phyloP scores from a whole-genome alignment of 2,797 vertebrate genomes.

The Streptopelia turtur region DNA sequence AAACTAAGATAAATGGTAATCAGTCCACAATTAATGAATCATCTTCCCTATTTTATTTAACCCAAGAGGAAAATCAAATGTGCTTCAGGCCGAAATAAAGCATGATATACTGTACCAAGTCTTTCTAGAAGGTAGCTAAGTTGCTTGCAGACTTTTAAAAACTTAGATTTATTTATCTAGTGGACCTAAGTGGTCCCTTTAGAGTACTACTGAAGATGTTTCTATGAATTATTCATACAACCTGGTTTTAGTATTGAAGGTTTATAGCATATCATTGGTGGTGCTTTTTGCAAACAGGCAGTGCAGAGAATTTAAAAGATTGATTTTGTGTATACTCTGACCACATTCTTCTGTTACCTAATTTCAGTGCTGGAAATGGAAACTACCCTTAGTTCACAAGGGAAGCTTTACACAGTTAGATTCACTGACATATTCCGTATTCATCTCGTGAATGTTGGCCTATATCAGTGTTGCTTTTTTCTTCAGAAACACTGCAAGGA shows the following conservation, averaged over 20 bases:
- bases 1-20: background rate
- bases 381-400: background rate
- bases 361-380: slow-evolving; percentile 23
- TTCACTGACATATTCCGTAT: background rate
- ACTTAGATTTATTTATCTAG: background rate
- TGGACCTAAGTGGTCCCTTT: background rate
- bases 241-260: slow-evolving; percentile 11
- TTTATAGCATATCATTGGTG: background rate
- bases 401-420: background rate
- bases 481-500: background rate
- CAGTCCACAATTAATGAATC: background rate
- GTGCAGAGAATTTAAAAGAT: background rate
- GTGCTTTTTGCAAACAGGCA: background rate
- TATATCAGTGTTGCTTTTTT: background rate
- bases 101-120: background rate
- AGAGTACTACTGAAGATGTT: background rate
- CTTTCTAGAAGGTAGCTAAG: background rate
- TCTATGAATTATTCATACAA: slow-evolving; percentile 42
- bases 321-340: slow-evolving; percentile 18
- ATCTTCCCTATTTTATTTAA: background rate
- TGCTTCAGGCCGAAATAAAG: background rate
- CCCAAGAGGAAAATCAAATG: background rate
- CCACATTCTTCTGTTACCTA: background rate
- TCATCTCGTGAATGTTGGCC: background rate
- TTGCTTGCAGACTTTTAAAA: background rate